Conservation (phyloP, 2,797 vertebrate genomes). For the Cheirogaleus major region DNA sequence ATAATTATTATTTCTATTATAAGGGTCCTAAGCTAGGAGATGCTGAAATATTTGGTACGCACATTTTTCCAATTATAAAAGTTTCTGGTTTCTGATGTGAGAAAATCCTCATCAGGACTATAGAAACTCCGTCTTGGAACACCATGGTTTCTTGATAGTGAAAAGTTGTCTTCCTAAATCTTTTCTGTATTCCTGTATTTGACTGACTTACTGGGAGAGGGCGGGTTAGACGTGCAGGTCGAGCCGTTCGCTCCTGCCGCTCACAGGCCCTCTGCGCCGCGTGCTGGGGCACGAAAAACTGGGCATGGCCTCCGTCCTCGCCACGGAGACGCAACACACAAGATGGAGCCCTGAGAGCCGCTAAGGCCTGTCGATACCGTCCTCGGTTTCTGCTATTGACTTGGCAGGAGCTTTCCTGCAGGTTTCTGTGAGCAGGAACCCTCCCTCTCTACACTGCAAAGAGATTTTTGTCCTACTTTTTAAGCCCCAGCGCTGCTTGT, state of each 20-base stretch:
- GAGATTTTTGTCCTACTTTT: background rate
- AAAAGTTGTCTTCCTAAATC: background rate
- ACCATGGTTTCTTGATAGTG: background rate
- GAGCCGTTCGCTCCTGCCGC: background rate
- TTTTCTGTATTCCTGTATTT: background rate
- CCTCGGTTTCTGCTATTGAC: background rate
- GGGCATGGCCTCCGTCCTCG: background rate
- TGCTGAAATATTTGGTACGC: background rate
- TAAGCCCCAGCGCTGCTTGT: background rate
- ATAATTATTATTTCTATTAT: background rate
- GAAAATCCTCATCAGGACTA: background rate
- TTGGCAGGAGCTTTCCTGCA: background rate
- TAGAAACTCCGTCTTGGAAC: background rate
- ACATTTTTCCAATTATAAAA: background rate
- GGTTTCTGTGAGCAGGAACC: background rate
- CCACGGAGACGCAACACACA: background rate
- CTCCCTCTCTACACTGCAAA: background rate
- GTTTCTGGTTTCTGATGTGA: background rate
- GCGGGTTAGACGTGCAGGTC: background rate
- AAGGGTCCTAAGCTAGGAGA: background rate
- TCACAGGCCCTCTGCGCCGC: background rate
- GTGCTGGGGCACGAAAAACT: background rate
- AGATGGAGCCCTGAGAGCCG: background rate
- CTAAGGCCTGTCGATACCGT: background rate
- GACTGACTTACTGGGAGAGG: background rate